Evolutionary conservation across 2,113 vertebrate species (phyloP), one percentile per base, ranked within the genome.

Genomic region (Neodontobutis hainanensis): DNA sequence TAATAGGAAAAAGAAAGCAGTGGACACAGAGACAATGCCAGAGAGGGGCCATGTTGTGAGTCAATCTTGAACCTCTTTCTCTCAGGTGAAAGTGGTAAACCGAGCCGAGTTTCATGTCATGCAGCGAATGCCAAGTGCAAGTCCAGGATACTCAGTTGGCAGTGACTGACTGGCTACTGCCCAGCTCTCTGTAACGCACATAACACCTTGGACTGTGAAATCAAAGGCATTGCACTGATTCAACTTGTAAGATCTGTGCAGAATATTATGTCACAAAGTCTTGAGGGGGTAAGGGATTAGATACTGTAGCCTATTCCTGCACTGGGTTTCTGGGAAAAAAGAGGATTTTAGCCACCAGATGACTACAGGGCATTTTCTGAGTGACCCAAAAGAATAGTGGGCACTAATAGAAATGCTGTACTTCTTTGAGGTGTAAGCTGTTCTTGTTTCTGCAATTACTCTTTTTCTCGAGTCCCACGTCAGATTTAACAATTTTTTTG

Each of bases 171-270:
- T 80, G 75, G 82, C 77, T 15, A 3, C 1, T 60, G 64, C 73
- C 73, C 79, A 80, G 71, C 70, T 65, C 66, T 87, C 63, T 71
- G 75, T 60, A 82, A 82, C 84, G 69, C 43, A 65, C 62, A 61
- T 64, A 87, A 88, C 74, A 80, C 78, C 65, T 80, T 81, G 82
- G 73, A 79, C 74, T 70, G 81, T 77, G 63, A 81, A 82, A 87
- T 87, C 70, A 80, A 75, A 85, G 69, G 59, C 55, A 57, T n/a
- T 60, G 70, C 73, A 81, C 70, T 49, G 65, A 80, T 84, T 79
- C 69, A 65, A 82, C 83, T 77, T 74, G 57, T 73, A 45, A 43
- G n/a, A 69, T 84, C 74, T 78, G 83, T 65, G 61, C 57, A 56
- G 59, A 69, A 77, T 78, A 75, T 82, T 70, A 80, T 77, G 79